phyloP scores from a whole-genome alignment of 1,140 invertebrate species.

The Drosophila kikkawai region DNA sequence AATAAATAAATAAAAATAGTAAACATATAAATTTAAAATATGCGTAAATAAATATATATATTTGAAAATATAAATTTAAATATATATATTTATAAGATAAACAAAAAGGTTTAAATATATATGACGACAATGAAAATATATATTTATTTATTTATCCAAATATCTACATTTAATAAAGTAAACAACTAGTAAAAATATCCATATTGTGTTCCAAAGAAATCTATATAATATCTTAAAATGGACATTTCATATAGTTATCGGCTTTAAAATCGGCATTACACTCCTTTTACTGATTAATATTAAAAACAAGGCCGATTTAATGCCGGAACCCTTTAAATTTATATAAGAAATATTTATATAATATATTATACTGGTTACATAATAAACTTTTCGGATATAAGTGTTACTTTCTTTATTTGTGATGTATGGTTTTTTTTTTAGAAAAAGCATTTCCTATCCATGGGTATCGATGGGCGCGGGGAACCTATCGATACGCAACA shows the following conservation, averaged over 20 bases:
- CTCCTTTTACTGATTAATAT: conserved; percentile 43
- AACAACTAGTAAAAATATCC: conserved; percentile 68
- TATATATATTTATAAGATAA: conserved; percentile 14
- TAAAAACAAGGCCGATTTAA: conserved; percentile 36
- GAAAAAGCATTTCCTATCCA: neutral
- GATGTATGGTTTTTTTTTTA: neutral
- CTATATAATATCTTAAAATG: conserved; percentile 61
- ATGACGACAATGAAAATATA: conserved; percentile 21
- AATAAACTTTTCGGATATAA: conserved; percentile 70
- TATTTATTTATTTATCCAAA: conserved; percentile 40
- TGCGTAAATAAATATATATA: conserved; percentile 16
- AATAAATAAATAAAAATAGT: conserved; percentile 1
- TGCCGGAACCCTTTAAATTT: conserved; percentile 52
- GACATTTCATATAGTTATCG: conserved; percentile 66
- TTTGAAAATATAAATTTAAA: neutral
- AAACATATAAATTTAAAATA: conserved; percentile 11
- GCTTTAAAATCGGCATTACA: conserved; percentile 45
- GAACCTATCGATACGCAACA: too few species aligned
- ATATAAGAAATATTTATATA: conserved; percentile 63
- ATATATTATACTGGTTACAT: conserved; percentile 59
- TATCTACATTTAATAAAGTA: conserved; percentile 20
- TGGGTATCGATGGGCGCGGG: neutral
- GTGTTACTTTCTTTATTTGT: conserved; percentile 10
- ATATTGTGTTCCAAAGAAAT: conserved; percentile 73
- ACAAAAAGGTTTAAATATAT: neutral